Evolutionary conservation across 2,113 vertebrate species (phyloP).

Genomic region (Elephantulus edwardii): DNA sequence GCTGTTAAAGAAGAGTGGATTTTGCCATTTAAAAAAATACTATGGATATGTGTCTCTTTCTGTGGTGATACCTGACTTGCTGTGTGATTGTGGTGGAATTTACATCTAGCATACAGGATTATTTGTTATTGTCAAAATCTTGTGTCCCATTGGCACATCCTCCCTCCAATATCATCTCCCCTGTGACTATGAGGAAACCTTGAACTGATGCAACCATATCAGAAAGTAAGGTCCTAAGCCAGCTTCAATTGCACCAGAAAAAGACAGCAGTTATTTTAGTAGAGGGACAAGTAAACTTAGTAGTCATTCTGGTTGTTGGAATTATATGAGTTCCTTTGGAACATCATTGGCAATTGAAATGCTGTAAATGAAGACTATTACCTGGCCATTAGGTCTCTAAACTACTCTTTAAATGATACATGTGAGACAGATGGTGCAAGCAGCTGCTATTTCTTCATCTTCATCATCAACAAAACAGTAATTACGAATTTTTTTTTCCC

Average conservation of each 20-base stretch:
- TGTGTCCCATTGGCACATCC: conserved; percentile 65
- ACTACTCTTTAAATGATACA: neutral
- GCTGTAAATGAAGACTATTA: neutral
- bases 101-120: conserved; percentile 49
- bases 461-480: conserved; percentile 27
- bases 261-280: neutral
- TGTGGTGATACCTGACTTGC: conserved; percentile 62
- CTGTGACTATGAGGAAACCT: conserved; percentile 74
- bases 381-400: neutral
- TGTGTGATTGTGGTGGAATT: conserved; percentile 14
- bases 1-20: conserved; percentile 3
- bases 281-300: neutral
- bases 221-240: conserved; percentile 36
- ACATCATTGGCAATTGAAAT: neutral
- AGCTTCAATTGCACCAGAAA: neutral
- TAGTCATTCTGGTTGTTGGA: neutral
- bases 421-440: conserved; percentile 9
- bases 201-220: conserved; percentile 32
- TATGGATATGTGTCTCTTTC: conserved; percentile 52
- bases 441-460: neutral
- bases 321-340: neutral
- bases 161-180: conserved; percentile 68
- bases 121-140: conserved; percentile 65
- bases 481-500: neutral
- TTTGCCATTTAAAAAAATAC: neutral